Evolutionary conservation across 1,140 invertebrate genomes (phyloP), one percentile per base, ranked within the genome.

Genomic region (Manduca sexta): DNA sequence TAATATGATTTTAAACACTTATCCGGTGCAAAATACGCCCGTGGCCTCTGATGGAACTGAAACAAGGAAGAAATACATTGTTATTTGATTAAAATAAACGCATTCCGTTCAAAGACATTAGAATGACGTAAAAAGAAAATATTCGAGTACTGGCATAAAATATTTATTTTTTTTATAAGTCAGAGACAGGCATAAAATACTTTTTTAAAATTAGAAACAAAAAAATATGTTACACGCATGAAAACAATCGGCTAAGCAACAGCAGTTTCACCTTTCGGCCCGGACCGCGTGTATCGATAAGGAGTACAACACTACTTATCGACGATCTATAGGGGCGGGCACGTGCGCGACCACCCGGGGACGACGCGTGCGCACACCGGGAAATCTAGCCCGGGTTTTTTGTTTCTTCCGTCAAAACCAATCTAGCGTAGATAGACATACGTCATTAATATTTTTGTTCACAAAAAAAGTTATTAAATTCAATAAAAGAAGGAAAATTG

Each of bases 1-100:
- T 72, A 79, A 84, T 82, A 68, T 82, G 66, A 72, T 77, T 82
- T 84, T 81, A 39, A 52, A 64, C 64, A 60, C 74, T 66, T 82
- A 79, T 82, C 65, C 73, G 64, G 54, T 59, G 62, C 57, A 61
- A 78, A 84, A 77, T 55, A 52, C 70, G 76, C 74, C 78, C 67
- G 61, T 60, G 73, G 78, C 74, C 57, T 58, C 60, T 65, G 64
- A 60, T 75, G 56, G 64, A 72, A 79, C 78, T 82, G 74, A 26
- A 78, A 78, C 52, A 50, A 68, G 48, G 40, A 56, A 58, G 61
- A 45, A 62, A 51, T 21, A 15, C 5, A n/a, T 11, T 13, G 29
- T 31, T 37, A n/a, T 33, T 30, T 14, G 12, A 29, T 29, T 0
- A 16, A 0, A 1, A 0, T 21, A 49, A 42, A n/a, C n/a, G n/a